Evolutionary conservation across 1,140 invertebrate species (phyloP).

Genomic region (Brachionus manjavacas): DNA sequence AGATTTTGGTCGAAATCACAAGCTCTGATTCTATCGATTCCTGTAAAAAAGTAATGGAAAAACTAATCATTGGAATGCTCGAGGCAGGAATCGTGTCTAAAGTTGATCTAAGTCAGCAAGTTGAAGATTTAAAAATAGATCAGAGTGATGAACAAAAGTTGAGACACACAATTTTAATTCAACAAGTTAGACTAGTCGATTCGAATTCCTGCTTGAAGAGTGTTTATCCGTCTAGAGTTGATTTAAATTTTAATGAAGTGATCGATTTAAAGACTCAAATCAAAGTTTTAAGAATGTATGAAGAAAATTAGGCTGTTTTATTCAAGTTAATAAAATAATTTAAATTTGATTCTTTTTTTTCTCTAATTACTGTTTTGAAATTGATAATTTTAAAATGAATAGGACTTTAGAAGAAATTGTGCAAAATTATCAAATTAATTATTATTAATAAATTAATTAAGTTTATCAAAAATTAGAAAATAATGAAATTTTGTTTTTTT

Average conservation of each 20-base stretch:
- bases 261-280: constrained; percentile 30
- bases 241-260: constrained; percentile 58
- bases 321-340: too few species aligned
- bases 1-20: constrained; percentile 73
- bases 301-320: constrained; percentile 44
- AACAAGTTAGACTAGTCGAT: constrained; percentile 70
- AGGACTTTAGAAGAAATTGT: too few species aligned
- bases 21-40: constrained; percentile 64
- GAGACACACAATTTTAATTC: constrained; percentile 58
- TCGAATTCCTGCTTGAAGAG: constrained; percentile 66
- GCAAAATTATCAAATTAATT: too few species aligned
- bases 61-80: constrained; percentile 64
- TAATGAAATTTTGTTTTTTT: too few species aligned
- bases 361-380: too few species aligned
- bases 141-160: neutral
- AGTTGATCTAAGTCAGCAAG: constrained; percentile 23
- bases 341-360: too few species aligned
- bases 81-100: constrained; percentile 54
- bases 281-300: constrained; percentile 42
- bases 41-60: constrained; percentile 68
- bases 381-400: too few species aligned
- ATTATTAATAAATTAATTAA: too few species aligned
- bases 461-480: too few species aligned
- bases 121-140: neutral
- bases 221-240: constrained; percentile 71